These are phyloP conservation scores for Tinea trinotella DNA, from an alignment of 2,888 invertebrate species.

Conservation along the genomic window DNA sequence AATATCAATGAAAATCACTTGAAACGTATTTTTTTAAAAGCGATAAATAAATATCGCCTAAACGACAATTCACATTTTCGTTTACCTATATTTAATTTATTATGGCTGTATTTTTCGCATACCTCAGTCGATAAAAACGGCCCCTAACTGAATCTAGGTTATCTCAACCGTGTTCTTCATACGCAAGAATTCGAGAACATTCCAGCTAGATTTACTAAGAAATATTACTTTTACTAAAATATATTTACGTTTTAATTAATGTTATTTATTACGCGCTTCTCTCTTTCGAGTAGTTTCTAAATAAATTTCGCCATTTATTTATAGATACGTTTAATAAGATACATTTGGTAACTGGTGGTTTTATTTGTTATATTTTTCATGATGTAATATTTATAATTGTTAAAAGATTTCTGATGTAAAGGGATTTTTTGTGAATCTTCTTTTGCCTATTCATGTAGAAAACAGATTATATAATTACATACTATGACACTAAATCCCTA, in stretches of 20 bases:
- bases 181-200: neutral
- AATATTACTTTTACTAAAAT: neutral
- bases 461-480: too few relatives aligned
- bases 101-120: neutral
- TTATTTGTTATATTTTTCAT: too few relatives aligned
- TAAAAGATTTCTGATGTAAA: too few relatives aligned
- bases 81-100: neutral
- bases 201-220: slow-evolving; percentile 10
- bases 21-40: neutral
- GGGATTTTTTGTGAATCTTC: too few relatives aligned
- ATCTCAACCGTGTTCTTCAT: slow-evolving; percentile 5
- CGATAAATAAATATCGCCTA: neutral
- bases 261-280: slow-evolving; percentile 1
- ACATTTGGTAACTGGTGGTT: too few relatives aligned
- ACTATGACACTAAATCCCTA: too few relatives aligned
- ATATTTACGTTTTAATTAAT: slow-evolving; percentile 10
- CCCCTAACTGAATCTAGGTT: neutral
- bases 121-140: slow-evolving; percentile 8
- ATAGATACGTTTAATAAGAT: too few relatives aligned
- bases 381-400: too few relatives aligned
- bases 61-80: neutral
- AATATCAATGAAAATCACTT: too few relatives aligned
- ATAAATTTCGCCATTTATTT: too few relatives aligned
- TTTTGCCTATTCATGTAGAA: too few relatives aligned
- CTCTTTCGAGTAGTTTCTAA: too few relatives aligned